Evolutionary conservation across 2,797 vertebrate species (phyloP).

Genomic region (Leuciscus waleckii): DNA sequence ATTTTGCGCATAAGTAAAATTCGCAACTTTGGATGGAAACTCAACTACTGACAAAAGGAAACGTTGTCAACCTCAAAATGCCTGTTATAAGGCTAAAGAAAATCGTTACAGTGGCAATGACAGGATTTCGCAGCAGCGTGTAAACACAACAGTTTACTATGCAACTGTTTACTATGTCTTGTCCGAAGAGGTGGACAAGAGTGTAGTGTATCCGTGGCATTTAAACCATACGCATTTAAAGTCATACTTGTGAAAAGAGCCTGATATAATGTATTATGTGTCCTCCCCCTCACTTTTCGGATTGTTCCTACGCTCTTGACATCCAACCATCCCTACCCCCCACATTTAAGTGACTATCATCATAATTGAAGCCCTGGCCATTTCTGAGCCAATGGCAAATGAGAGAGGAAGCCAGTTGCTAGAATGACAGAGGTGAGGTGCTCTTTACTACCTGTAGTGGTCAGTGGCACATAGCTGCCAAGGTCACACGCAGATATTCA

Average conservation of each 20-base stretch:
- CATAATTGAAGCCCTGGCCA: not conserved
- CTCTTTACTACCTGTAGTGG: constrained; percentile 4
- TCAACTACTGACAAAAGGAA: no score
- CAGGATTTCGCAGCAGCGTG: no score
- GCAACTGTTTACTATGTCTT: no score
- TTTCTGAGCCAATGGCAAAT: constrained; percentile 14
- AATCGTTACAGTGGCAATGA: no score
- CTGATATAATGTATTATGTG: not conserved
- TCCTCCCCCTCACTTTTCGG: not conserved
- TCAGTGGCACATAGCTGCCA: not conserved
- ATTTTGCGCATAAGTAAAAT: no score
- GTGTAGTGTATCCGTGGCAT: not conserved
- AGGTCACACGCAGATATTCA: constrained; percentile 4
- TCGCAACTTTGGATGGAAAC: no score
- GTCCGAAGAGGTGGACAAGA: no score
- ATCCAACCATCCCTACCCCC: not conserved
- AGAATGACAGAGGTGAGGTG: constrained; percentile 10
- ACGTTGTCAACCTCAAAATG: no score
- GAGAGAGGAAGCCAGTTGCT: constrained; percentile 6
- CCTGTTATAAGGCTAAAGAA: no score
- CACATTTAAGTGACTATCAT: constrained; percentile 8
- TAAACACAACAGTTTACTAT: no score
- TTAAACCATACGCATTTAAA: not conserved
- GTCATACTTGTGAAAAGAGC: not conserved
- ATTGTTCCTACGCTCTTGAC: not conserved